Percentiles rank a stretch among this genome's conserved stretches.
Conservation (phyloP, 2,797 vertebrate species). For the Denticeps clupeoides region DNA sequence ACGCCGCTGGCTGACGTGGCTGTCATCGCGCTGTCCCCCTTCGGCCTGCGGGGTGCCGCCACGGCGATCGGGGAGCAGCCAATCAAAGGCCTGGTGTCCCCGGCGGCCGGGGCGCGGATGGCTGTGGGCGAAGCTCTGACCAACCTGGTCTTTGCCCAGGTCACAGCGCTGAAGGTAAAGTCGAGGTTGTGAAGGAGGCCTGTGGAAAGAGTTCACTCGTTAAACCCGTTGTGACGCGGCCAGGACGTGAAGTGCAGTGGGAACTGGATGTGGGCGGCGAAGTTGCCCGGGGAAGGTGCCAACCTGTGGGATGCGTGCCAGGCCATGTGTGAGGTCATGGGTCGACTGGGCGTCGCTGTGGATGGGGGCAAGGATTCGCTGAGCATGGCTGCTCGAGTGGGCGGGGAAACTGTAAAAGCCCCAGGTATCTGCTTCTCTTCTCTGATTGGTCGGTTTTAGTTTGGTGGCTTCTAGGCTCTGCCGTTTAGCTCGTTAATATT, state of each 20-base stretch:
- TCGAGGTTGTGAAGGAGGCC: slow-evolving; percentile 76
- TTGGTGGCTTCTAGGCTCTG: neutral
- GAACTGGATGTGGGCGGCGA: slow-evolving; percentile 96
- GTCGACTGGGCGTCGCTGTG: slow-evolving; percentile 72
- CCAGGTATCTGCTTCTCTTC: too few species aligned
- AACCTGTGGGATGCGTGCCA: slow-evolving; percentile 71
- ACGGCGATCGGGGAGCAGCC: slow-evolving; percentile 87
- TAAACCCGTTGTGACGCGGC: neutral
- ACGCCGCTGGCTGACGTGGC: slow-evolving; percentile 84
- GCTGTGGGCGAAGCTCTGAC: slow-evolving; percentile 83
- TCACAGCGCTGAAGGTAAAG: slow-evolving; percentile 71
- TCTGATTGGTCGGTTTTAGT: neutral
- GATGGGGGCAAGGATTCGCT: slow-evolving; percentile 91
- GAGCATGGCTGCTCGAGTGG: slow-evolving; percentile 84
- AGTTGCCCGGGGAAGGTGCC: slow-evolving; percentile 73
- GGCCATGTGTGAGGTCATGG: slow-evolving; percentile 73
- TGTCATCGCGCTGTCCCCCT: slow-evolving; percentile 78
- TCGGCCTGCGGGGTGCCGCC: slow-evolving; percentile 68
- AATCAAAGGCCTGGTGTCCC: slow-evolving; percentile 76
- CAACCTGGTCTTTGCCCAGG: slow-evolving; percentile 77
- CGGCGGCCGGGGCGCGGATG: slow-evolving; percentile 74
- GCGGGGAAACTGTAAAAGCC: slow-evolving; percentile 71
- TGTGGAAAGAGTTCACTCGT: neutral
- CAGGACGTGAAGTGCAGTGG: slow-evolving; percentile 91
- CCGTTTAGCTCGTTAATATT: neutral